Evolutionary conservation across 1,140 invertebrate species (phyloP).

Genomic region (Anastrepha obliqua): DNA sequence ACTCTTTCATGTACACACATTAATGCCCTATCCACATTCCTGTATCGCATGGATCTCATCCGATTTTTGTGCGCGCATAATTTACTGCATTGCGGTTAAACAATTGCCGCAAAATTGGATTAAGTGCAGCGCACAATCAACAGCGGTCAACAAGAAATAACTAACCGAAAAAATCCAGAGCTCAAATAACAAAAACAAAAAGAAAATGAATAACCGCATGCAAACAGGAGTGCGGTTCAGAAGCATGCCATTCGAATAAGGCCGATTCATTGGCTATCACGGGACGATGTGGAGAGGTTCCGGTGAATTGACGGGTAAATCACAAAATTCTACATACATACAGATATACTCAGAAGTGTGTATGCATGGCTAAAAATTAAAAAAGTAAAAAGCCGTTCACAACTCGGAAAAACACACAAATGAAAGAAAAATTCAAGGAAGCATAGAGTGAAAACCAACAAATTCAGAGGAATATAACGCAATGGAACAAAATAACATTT

Average conservation of each 20-base stretch:
- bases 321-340: neutral
- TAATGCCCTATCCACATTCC: neutral
- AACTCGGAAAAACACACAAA: neutral
- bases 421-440: neutral
- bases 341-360: neutral
- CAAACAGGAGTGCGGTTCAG: neutral
- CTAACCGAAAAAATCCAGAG: neutral
- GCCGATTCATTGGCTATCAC: neutral
- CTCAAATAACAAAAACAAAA: neutral
- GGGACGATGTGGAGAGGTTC: neutral
- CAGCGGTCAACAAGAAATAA: neutral
- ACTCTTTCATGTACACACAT: neutral
- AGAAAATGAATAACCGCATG: neutral
- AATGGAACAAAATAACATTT: too few species aligned
- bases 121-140: constrained; percentile 25
- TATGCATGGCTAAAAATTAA: neutral
- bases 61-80: constrained; percentile 32
- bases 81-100: constrained; percentile 52
- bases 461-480: neutral
- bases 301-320: neutral
- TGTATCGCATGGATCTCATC: neutral
- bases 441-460: neutral
- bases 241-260: neutral
- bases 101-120: constrained; percentile 32
- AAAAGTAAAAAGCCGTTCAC: neutral